phyloP scores from a whole-genome alignment of 1,140 invertebrate genomes.

The Sinonovacula constricta region DNA sequence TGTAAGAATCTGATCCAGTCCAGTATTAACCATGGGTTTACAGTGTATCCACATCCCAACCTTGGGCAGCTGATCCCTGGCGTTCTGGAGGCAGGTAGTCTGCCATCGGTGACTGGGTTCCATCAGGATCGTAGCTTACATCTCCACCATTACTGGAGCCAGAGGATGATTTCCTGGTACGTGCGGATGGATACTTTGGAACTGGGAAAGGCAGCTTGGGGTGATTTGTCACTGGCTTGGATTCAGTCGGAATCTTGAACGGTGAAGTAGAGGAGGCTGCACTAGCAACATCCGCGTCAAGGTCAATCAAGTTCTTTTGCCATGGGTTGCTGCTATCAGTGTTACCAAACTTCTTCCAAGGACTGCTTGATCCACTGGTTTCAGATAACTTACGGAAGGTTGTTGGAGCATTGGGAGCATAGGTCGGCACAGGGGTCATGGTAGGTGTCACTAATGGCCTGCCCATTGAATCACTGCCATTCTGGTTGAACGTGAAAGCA shows the following conservation, averaged over 20 bases:
- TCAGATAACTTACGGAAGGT: neutral
- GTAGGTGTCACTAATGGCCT: neutral
- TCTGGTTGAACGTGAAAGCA: no score
- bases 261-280: neutral
- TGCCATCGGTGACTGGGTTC: no score
- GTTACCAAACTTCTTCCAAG: no score
- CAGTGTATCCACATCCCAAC: no score
- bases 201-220: neutral
- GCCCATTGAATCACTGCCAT: no score
- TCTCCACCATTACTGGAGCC: no score
- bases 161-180: neutral
- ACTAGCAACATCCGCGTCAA: neutral
- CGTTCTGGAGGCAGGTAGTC: no score
- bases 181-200: neutral
- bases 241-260: neutral
- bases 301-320: neutral
- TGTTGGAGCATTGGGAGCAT: neutral
- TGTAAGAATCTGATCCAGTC: no score
- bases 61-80: no score
- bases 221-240: neutral
- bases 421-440: neutral
- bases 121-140: no score
- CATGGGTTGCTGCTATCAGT: neutral
- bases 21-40: no score
- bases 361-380: no score